These are phyloP conservation scores for Anguilla rostrata DNA, from an alignment of 2,113 vertebrate genomes.

Conservation along the genomic window DNA sequence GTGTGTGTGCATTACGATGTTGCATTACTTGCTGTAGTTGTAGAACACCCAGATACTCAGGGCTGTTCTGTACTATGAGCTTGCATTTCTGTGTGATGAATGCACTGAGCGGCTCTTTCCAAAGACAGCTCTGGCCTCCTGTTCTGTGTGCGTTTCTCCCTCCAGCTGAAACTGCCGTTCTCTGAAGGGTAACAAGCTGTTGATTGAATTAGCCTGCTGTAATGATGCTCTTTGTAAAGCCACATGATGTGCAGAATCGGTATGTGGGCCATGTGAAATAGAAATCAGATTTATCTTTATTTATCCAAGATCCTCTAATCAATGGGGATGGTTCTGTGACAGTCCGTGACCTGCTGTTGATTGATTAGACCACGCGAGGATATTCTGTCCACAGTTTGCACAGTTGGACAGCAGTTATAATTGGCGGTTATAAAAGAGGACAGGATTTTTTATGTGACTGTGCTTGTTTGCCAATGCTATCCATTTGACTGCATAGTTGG, in stretches of 20 bases:
- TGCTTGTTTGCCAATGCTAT: no score
- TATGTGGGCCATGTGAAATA: neutral
- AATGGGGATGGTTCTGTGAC: neutral
- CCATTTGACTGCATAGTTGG: neutral
- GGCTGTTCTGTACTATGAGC: neutral
- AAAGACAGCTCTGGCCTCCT: neutral
- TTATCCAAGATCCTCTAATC: neutral
- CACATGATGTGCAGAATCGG: neutral
- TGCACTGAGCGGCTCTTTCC: neutral
- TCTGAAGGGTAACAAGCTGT: neutral
- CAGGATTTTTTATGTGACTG: no score
- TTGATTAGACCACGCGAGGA: neutral
- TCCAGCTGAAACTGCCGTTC: neutral
- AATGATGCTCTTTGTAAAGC: neutral
- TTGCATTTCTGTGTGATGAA: neutral
- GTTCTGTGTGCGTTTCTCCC: neutral
- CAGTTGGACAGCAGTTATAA: neutral
- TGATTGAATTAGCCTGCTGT: neutral
- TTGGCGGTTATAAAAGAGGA: neutral
- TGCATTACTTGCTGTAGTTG: neutral
- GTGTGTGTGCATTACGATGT: neutral
- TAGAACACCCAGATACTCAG: neutral
- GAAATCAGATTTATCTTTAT: neutral
- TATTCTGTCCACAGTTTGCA: neutral
- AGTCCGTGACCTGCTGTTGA: neutral